Evolutionary conservation across 2,888 invertebrate species (phyloP).

Genomic region (Stenurella melanura): DNA sequence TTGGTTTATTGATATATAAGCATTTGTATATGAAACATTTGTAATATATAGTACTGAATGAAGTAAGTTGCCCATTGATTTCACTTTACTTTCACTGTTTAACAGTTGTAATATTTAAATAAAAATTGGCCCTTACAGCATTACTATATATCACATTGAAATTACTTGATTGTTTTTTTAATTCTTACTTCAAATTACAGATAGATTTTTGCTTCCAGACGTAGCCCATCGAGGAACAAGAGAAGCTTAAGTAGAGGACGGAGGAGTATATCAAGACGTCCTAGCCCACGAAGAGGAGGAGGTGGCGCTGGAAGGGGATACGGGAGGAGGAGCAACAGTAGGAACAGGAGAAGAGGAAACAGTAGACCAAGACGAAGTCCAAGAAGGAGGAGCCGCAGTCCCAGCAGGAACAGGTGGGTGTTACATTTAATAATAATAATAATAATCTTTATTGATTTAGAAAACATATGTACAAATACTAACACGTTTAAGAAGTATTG

Average conservation of each 20-base stretch:
- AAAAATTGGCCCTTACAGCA: neutral
- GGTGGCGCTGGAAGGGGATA: slow-evolving; percentile 68
- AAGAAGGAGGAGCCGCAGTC: slow-evolving; percentile 66
- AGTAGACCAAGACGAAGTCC: slow-evolving; percentile 68
- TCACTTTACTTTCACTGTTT: neutral
- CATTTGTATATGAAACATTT: neutral
- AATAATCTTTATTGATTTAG: too few species aligned
- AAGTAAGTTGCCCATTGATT: neutral
- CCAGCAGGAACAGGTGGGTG: slow-evolving; percentile 68
- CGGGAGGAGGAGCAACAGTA: slow-evolving; percentile 66
- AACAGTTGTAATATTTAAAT: neutral
- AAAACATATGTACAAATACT: too few species aligned
- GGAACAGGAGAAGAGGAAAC: slow-evolving; percentile 71
- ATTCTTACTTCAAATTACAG: slow-evolving; percentile 63
- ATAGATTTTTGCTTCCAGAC: slow-evolving; percentile 64
- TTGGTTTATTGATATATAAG: too few species aligned
- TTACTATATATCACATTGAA: neutral
- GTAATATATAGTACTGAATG: neutral
- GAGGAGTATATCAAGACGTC: slow-evolving; percentile 63
- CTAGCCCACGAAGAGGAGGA: slow-evolving; percentile 63
- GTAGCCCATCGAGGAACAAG: slow-evolving; percentile 69
- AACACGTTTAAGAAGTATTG: too few species aligned
- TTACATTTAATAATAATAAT: neutral
- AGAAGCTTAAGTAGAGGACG: slow-evolving; percentile 68
- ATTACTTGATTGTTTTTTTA: slow-evolving; percentile 47